Base-by-base conservation (phyloP, 2,113 vertebrate species). In the Clarias magur region DNA sequence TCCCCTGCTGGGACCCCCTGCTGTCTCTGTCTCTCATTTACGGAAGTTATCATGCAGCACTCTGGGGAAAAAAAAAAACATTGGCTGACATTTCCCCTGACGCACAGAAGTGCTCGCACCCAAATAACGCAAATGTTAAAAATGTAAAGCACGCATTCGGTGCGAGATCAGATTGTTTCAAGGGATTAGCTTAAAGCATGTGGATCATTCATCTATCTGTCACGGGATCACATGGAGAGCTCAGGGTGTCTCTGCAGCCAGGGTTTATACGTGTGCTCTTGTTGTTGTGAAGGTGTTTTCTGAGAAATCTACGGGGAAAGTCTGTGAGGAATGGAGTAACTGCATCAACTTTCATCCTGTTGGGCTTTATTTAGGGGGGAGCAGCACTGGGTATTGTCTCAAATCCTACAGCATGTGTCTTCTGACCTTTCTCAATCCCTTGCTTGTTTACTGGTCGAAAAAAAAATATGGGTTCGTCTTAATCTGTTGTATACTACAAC, bases 61-160 rank as follows among this genome's bases (percentile, higher is more conserved):
- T 83, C 53, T 48, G 42, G 65, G 25, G 30, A 56, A 11, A 83
- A 38, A 38, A 38, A 42, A 42, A 48, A 48, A 8, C 4, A 54
- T 85, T 72, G 21, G 34, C 54, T 42, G 23, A 48, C n/a, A 72
- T 72, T 73, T 84, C 67, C 34, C 23, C 3, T 75, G 83, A 75
- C 56, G 23, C 56, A 48, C 27, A n/a, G 8, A 3, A 48, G 73
- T 38, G 11, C 59, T 79, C n/a, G 25, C 25, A 27, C 4, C n/a
- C 53, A 79, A 73, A 65, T 21, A 60, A 30, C 59, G 56, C 19
- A 27, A 63, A 78, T 60, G 80, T 42, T 82, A 82, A 63, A 4
- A 23, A 82, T 63, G 59, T 82, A 42, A 82, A 82, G 59, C 80
- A 82, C n/a, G 19, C 54, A 3, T 42, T 60, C 19, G 1, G 27